Base-by-base conservation (phyloP, 2,888 invertebrate genomes). In the Antheraea yamamai region DNA sequence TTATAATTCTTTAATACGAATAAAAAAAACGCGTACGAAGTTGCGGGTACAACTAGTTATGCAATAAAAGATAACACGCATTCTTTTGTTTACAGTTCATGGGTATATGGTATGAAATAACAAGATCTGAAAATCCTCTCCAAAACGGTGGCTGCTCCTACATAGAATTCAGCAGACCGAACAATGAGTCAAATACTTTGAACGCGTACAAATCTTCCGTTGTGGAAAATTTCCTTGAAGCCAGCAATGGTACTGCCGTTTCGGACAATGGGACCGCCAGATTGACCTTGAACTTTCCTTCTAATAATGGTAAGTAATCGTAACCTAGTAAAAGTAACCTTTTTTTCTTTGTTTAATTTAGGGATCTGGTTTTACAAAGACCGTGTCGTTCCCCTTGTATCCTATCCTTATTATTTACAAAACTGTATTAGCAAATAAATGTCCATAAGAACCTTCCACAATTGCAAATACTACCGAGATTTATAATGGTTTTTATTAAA, bases 61-160 rank as follows among this genome's bases (percentile, higher is more conserved):
- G 47, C 2, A 47, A 47, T 47, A 12, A 47, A 47, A 47, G 12
- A 12, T 39, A 39, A 47, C 47, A 12, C 2, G 12, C 47, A 12
- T 47, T 70, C 16, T 2, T 10, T n/a, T 39, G 20, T 12, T 72
- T 78, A 74, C 80, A 94, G 94, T 91, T 92, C 75, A 47, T 82
- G 68, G 92, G 91, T 66, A 79, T 73, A 74, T 94, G 93, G 94
- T 84, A 87, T 78, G 92, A 91, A 72, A 76, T 87, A 23, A 78
- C 82, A 14, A 84, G 89, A 30, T 78, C 89, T 0, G 85, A 82
- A 16, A 85, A 82, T 35, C 74, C 77, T 0, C 75, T 75, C 0
- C 83, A 84, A 72, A 81, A 76, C 0, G 88, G 86, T 0, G 90
- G 91, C n/a, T 94, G 94, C 76, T 84, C 91, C 0, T 76, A 74